phyloP scores from a whole-genome alignment of 1,140 invertebrate genomes.

The Papilio polyxenes region DNA sequence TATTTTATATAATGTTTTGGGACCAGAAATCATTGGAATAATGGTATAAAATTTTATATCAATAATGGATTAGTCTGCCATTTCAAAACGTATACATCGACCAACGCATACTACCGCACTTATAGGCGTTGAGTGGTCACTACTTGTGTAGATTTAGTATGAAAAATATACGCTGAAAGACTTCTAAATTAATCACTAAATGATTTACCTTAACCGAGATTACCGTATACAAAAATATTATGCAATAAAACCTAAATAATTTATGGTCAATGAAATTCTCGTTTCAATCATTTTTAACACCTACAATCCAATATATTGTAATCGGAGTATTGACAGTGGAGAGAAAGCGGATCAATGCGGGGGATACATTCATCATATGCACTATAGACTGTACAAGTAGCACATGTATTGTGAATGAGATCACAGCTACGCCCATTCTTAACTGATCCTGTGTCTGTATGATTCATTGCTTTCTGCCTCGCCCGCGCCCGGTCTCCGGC shows the following conservation, averaged over 20 bases:
- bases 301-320: not conserved
- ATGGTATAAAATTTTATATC: not conserved
- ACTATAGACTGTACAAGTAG: slow-evolving; percentile 13
- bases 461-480: slow-evolving; percentile 38
- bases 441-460: slow-evolving; percentile 39
- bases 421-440: slow-evolving; percentile 50
- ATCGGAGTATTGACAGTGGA: not conserved
- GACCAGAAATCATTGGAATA: not conserved
- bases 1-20: not conserved
- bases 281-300: not conserved
- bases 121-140: too few relatives aligned
- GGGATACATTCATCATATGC: not conserved
- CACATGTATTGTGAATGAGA: slow-evolving; percentile 47
- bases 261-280: not conserved
- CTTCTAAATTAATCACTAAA: too few relatives aligned
- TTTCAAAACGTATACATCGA: not conserved
- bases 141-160: too few relatives aligned
- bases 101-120: too few relatives aligned
- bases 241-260: not conserved
- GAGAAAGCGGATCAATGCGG: slow-evolving; percentile 21
- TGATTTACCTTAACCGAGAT: too few relatives aligned
- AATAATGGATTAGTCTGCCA: not conserved
- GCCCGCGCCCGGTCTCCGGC: not conserved
- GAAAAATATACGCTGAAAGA: too few relatives aligned
- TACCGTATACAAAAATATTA: not conserved